Base-by-base conservation (phyloP, 1,140 invertebrate species). In the Aporrectodea caliginosa region DNA sequence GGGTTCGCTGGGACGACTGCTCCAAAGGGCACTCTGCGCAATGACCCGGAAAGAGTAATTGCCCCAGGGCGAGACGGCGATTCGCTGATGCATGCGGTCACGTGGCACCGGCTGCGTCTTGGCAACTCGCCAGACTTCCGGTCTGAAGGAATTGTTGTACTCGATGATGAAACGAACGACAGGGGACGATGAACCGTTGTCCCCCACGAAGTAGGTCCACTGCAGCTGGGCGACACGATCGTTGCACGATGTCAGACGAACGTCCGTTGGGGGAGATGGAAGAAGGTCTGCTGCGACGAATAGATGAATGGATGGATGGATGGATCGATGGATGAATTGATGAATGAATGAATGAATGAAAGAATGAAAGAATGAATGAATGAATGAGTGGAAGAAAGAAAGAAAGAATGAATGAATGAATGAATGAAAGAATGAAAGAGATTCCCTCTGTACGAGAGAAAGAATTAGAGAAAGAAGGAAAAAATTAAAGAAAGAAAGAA, bases 11-110 rank as follows among this genome's bases (percentile, higher is more conserved):
- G 97, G 95, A 33, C 91, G 84, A 32, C 96, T 98, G 2, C 91
- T 91, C 0, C 97, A 97, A 83, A 98, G 94, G 88, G 95, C 95
- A 88, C 99, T 99, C 85, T 91, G 91, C 0, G 97, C 96, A 78
- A 96, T 91, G 1, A 99, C 94, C 58, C 97, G 90, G 91, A 98
- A 99, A 0, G 96, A 97, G 84, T 98, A 98, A 88, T 98, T 98
- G 0, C 94, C 92, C 94, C 94, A 97, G 0, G 95, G 95, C 71
- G 92, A 93, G 90, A 98, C 92, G 58, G 69, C 29, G 16, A 83
- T 58, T 2, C 75, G 35, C 29, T 69, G 30, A 32, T 69, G 70
- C 43, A 31, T 32, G 1, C 43, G 29, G 58, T 71, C 58, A 22
- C 73, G n/a, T 30, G 79, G 73, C 27, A 75, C 16, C n/a, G n/a